Evolutionary conservation across 1,140 invertebrate genomes (phyloP).

Genomic region (Whitmania pigra): DNA sequence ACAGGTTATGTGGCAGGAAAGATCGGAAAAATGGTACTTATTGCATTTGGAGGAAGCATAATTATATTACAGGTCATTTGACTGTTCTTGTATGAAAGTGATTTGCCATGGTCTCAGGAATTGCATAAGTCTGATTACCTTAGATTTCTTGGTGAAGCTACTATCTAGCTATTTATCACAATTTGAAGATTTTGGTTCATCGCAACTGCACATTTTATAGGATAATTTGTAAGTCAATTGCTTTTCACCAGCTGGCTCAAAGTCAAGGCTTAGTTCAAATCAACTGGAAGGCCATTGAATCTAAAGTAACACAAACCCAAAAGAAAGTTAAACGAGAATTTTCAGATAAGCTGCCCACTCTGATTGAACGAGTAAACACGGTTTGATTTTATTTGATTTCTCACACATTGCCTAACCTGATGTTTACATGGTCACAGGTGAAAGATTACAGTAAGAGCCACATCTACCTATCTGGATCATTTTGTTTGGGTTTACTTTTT

Average conservation of each 20-base stretch:
- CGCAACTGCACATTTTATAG: not conserved
- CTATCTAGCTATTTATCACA: too few species aligned
- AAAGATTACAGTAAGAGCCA: not conserved
- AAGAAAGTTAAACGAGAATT: not conserved
- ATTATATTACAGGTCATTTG: not conserved
- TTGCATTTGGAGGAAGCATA: slow-evolving; percentile 5
- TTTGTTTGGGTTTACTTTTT: not conserved
- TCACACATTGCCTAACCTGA: not conserved
- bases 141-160: too few species aligned
- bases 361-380: not conserved
- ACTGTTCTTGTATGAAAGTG: too few species aligned
- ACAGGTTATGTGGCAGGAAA: slow-evolving; percentile 1
- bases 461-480: slow-evolving; percentile 8
- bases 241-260: not conserved
- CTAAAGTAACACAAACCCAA: not conserved
- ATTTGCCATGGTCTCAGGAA: too few species aligned
- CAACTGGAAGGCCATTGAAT: slow-evolving; percentile 7
- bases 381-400: not conserved
- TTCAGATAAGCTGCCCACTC: not conserved
- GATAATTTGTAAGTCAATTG: not conserved
- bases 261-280: not conserved
- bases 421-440: not conserved
- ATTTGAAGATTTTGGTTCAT: too few species aligned
- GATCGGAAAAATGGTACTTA: slow-evolving; percentile 1
- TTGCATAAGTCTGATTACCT: too few species aligned